phyloP scores from a whole-genome alignment of 2,797 vertebrate genomes.

The Halcyon chelicuti region DNA sequence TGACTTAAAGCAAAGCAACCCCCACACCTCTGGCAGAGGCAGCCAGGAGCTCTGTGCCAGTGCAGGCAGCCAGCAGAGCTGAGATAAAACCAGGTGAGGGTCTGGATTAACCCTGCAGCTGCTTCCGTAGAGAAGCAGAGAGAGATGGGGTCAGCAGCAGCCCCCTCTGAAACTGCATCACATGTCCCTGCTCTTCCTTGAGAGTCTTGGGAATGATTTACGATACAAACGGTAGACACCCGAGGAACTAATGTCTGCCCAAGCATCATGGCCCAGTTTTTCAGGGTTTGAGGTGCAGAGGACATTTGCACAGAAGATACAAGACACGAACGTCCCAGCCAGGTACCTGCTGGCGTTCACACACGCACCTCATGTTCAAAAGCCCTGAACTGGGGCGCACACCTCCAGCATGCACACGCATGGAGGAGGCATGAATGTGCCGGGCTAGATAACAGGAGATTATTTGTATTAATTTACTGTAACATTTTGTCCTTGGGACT shows the following conservation, averaged over 20 bases:
- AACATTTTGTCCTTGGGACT: background rate
- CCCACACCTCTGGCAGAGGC: background rate
- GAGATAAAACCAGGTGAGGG: background rate
- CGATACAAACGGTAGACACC: background rate
- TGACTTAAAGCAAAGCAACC: background rate
- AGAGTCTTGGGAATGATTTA: background rate
- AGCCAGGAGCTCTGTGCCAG: background rate
- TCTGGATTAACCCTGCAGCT: background rate
- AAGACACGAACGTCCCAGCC: background rate
- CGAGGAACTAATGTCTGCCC: background rate
- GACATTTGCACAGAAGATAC: background rate
- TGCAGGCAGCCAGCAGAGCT: background rate
- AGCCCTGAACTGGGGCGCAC: background rate
- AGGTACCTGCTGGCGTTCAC: background rate
- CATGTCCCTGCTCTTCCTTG: background rate
- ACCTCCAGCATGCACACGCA: background rate
- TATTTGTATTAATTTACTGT: background rate
- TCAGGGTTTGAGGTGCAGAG: background rate
- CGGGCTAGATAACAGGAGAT: background rate
- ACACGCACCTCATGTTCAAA: background rate
- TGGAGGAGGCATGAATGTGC: background rate
- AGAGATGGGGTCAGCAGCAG: background rate
- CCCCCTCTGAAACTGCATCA: background rate
- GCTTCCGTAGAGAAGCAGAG: fast-evolving
- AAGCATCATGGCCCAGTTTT: background rate